Base-by-base conservation (phyloP, 2,113 vertebrate species). In the Sapayoa aenigma region DNA sequence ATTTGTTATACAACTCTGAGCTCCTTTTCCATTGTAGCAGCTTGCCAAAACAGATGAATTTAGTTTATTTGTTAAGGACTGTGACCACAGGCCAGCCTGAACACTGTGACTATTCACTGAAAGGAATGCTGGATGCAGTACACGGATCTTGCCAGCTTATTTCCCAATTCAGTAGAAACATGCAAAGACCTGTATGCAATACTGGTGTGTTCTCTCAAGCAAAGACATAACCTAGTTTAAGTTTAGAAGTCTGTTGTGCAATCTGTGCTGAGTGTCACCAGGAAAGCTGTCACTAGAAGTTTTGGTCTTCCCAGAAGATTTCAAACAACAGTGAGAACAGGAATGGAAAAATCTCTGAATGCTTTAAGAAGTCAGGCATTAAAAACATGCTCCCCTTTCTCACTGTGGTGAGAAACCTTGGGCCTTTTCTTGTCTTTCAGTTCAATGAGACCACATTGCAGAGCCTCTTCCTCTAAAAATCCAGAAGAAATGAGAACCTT, bases 121-220 rank as follows among this genome's bases (percentile, higher is more conserved):
- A 87, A 89, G 59, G 91, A 90, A 93, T 75, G 91, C 58, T 89
- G 68, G 33, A 84, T 67, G 22, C 69, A 94, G 39, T 37, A 89
- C 52, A 16, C 0, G 8, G 69, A 72, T 49, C 47, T 78, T 72
- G 85, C 71, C 94, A 85, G 58, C 37, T 75, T 73, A 69, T 85
- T 94, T 94, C 84, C 46, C 78, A 94, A 60, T 85, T 91, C 49
- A 76, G 46, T 49, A 89, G 81, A 92, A 95, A 85, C 55, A 87
- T 27, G 77, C 23, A 25, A 68, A 89, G 66, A 94, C 89, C 81
- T 82, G 93, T 63, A 59, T 28, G 66, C 78, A 76, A 9, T n/a
- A 53, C 3, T 46, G 25, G 58, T 69, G 46, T 39, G 28, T 28
- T 69, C 67, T 52, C 53, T 68, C 52, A 56, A 27, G 58, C 41